These are phyloP conservation scores for Brachynemurus nebulosus DNA, from an alignment of 2,888 invertebrate species.

Conservation along the genomic window DNA sequence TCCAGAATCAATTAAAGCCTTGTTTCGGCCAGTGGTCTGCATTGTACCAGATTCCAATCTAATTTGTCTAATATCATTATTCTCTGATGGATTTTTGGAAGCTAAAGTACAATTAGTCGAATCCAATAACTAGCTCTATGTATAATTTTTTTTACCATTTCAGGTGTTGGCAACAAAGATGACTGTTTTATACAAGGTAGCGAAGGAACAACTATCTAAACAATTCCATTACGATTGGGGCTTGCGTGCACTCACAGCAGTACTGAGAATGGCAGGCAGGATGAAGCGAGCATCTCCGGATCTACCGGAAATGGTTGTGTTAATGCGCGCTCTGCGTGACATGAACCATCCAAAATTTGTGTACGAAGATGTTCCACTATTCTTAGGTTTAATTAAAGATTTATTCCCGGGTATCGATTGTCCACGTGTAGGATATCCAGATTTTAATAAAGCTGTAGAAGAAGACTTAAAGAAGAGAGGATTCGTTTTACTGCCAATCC, in stretches of 20 bases:
- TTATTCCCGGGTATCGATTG: slow-evolving; percentile 84
- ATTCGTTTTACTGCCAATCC: slow-evolving; percentile 53
- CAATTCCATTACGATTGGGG: slow-evolving; percentile 94
- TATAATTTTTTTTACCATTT: slow-evolving; percentile 2
- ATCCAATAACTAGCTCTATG: background rate
- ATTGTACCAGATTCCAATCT: slow-evolving; percentile 83
- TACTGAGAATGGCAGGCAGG: slow-evolving; percentile 82
- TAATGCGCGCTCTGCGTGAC: slow-evolving; percentile 83
- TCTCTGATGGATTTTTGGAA: slow-evolving; percentile 81
- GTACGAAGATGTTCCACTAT: slow-evolving; percentile 80
- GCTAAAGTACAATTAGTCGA: slow-evolving; percentile 50
- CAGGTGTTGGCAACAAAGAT: slow-evolving; percentile 79
- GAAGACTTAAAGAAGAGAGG: slow-evolving; percentile 48
- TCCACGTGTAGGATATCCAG: slow-evolving; percentile 74
- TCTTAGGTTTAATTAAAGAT: slow-evolving; percentile 76
- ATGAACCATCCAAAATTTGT: slow-evolving; percentile 92
- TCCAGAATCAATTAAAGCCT: slow-evolving; percentile 82
- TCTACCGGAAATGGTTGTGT: slow-evolving; percentile 70
- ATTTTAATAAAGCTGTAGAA: slow-evolving; percentile 69
- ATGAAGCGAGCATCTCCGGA: slow-evolving; percentile 65
- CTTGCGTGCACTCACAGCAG: slow-evolving; percentile 77
- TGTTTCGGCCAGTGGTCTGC: slow-evolving; percentile 85
- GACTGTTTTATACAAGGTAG: slow-evolving; percentile 79
- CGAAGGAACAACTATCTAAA: slow-evolving; percentile 77
- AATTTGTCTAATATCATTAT: slow-evolving; percentile 83